These are phyloP conservation scores for Aptenodytes forsteri DNA, from an alignment of 2,113 vertebrate species.

Conservation along the genomic window DNA sequence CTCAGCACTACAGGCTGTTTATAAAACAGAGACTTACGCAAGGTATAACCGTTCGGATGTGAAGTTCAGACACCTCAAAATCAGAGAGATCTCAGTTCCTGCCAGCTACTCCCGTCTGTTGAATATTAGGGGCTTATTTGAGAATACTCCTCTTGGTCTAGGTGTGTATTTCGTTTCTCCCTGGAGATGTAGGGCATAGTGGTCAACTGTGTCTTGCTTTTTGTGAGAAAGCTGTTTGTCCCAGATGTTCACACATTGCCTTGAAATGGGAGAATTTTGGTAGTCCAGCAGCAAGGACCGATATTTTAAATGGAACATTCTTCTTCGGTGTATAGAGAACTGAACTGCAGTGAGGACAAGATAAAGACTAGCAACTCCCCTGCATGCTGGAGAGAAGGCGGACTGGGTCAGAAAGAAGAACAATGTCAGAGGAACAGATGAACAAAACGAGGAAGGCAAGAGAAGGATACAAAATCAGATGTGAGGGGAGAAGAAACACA, in stretches of 20 bases:
- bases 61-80: not conserved
- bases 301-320: not conserved
- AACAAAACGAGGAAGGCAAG: not conserved
- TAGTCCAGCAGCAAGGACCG: not conserved
- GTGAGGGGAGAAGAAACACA: not conserved
- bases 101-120: not conserved
- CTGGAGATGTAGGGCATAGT: accelerated
- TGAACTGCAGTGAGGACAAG: not conserved
- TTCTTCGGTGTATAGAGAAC: not conserved
- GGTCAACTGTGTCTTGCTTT: not conserved
- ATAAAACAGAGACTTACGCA: not conserved
- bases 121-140: not conserved
- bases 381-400: not conserved
- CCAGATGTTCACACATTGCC: not conserved
- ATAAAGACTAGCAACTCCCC: not conserved
- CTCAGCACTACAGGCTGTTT: not conserved
- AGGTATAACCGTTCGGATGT: not conserved
- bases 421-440: not conserved
- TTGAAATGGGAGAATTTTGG: not conserved
- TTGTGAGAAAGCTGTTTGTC: not conserved
- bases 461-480: not conserved
- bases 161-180: not conserved
- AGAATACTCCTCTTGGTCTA: not conserved
- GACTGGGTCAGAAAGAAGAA: not conserved
- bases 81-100: not conserved